These are phyloP conservation scores for Bombylius major DNA, from an alignment of 2,888 invertebrate species.

Conservation along the genomic window DNA sequence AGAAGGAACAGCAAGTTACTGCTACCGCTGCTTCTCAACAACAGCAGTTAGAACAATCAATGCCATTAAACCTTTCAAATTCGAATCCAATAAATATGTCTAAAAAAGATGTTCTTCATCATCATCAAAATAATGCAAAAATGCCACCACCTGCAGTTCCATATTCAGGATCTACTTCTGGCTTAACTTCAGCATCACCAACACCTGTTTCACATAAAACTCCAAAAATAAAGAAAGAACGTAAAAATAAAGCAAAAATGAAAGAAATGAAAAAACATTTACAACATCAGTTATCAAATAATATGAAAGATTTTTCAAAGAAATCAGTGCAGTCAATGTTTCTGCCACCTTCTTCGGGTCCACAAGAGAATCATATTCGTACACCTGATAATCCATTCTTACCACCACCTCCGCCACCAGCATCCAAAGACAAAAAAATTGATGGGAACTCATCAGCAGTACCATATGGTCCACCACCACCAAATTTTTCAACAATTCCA, in stretches of 20 bases:
- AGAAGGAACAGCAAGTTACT: not conserved
- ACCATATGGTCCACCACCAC: not conserved
- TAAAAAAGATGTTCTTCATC: constrained; percentile 2
- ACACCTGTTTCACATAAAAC: not conserved
- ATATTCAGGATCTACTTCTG: too few relatives aligned
- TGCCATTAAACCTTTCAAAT: constrained; percentile 10
- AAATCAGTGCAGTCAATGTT: not conserved
- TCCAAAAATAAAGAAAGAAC: constrained; percentile 6
- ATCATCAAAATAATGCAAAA: not conserved
- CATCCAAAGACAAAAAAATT: too few relatives aligned
- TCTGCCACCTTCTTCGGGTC: not conserved
- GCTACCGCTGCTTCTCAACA: not conserved
- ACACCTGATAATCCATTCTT: not conserved
- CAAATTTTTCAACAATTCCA: constrained; percentile 26
- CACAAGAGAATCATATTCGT: not conserved
- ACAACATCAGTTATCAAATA: constrained; percentile 7
- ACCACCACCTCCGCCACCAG: not conserved
- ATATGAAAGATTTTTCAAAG: not conserved
- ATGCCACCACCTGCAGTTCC: not conserved
- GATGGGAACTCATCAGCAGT: not conserved
- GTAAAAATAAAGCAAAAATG: constrained; percentile 1
- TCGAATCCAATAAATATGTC: not conserved
- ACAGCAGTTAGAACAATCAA: constrained; percentile 5
- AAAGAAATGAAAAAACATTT: not conserved
- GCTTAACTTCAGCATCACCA: not conserved